Conservation (phyloP, 2,113 vertebrate species). For the Oryzias melastigma region DNA sequence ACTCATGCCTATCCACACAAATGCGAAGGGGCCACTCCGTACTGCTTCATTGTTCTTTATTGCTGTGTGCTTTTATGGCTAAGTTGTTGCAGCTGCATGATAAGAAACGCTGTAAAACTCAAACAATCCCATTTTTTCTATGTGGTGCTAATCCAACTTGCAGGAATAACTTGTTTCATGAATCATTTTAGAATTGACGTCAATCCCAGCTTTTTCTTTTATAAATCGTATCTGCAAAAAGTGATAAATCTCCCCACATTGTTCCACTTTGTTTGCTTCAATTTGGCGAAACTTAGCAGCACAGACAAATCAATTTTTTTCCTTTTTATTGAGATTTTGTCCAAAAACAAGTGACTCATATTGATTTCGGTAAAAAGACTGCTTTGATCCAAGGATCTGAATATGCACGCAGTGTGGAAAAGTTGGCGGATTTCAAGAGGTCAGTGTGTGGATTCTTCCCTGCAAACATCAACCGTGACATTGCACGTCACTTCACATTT, state of each 20-base stretch:
- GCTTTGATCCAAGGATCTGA: neutral
- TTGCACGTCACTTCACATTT: neutral
- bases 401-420: constrained; percentile 28
- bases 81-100: constrained; percentile 48
- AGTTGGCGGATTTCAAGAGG: constrained; percentile 10
- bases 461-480: neutral
- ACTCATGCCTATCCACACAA: constrained; percentile 36
- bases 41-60: constrained; percentile 1
- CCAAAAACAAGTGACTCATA: constrained; percentile 41
- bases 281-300: neutral
- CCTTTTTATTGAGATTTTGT: neutral
- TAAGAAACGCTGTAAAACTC: constrained; percentile 28
- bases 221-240: constrained; percentile 11
- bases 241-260: constrained; percentile 8
- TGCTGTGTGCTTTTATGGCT: constrained; percentile 20
- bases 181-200: neutral
- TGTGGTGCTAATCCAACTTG: constrained; percentile 22
- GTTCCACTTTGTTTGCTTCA: constrained; percentile 5
- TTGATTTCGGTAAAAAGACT: constrained; percentile 32
- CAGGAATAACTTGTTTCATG: constrained; percentile 4
- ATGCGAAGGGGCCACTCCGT: constrained; percentile 13
- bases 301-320: constrained; percentile 8
- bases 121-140: constrained; percentile 24
- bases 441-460: neutral
- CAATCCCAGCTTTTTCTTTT: neutral